Conservation (phyloP, 2,113 vertebrate species). For the Coptodon bakossiorum region DNA sequence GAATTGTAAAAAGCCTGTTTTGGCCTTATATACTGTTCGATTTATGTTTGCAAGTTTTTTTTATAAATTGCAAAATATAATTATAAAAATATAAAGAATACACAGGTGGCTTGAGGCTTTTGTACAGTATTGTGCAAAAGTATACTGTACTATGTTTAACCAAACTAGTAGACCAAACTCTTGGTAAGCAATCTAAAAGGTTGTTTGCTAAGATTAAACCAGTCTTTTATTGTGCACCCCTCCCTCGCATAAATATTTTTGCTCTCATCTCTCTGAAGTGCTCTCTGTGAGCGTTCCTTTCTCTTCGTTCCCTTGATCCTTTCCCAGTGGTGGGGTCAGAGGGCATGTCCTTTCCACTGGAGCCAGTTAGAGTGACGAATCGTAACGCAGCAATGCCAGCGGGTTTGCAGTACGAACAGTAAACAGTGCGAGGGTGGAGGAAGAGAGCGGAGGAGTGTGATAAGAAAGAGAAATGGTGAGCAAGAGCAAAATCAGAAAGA, state of each 20-base stretch:
- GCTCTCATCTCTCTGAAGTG: not conserved
- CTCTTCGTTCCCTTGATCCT: not conserved
- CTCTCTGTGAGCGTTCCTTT: not conserved
- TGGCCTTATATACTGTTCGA: not conserved
- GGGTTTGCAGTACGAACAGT: constrained; percentile 34
- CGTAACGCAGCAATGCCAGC: constrained; percentile 32
- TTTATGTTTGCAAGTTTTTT: not conserved
- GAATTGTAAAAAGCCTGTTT: not conserved
- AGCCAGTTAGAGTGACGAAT: constrained; percentile 53
- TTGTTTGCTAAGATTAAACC: not conserved
- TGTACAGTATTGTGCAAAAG: not conserved
- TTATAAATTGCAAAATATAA: not conserved
- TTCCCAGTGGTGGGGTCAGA: constrained; percentile 43
- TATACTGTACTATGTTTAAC: not conserved
- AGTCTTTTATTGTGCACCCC: not conserved
- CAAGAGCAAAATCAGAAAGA: constrained; percentile 4
- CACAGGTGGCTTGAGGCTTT: not conserved
- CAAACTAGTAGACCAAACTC: not conserved
- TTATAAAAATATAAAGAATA: not conserved
- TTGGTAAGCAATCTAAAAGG: not conserved
- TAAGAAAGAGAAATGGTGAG: constrained; percentile 29
- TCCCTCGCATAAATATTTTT: not conserved
- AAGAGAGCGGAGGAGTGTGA: constrained; percentile 6
- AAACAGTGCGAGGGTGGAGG: constrained; percentile 36
- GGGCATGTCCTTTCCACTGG: constrained; percentile 49